Conservation (phyloP, 2,797 vertebrate genomes). For the Notolabrus celidotus region DNA sequence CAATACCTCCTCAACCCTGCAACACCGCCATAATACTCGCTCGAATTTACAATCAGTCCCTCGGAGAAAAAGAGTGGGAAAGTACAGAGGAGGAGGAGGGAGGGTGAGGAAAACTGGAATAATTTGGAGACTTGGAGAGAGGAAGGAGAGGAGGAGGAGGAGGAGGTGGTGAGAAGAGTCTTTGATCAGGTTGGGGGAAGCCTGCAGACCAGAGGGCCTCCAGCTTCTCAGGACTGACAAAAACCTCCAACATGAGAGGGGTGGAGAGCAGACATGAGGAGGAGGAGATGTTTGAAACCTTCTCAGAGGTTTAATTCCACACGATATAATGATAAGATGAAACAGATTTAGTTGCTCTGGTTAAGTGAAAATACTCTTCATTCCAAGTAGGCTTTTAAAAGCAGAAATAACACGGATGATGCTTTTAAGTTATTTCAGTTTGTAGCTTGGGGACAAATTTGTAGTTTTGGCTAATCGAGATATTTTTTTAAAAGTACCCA, state of each 20-base stretch:
- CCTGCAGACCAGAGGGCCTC: constrained; percentile 48
- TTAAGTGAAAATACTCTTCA: too few relatives aligned
- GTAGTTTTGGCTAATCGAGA: too few relatives aligned
- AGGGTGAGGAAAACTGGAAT: neutral
- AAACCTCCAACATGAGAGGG: neutral
- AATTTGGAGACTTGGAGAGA: constrained; percentile 30
- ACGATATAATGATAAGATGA: neutral
- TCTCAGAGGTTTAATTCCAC: neutral
- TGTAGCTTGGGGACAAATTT: too few relatives aligned
- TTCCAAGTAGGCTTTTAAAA: too few relatives aligned
- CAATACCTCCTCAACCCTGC: constrained; percentile 57
- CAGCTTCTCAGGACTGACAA: constrained; percentile 50
- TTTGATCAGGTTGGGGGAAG: constrained; percentile 56
- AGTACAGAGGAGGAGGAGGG: neutral
- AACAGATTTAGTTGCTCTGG: too few relatives aligned
- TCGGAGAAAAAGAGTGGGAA: constrained; percentile 40
- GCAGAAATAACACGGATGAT: too few relatives aligned
- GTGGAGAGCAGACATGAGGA: neutral
- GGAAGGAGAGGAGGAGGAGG: constrained; percentile 24
- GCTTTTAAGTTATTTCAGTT: too few relatives aligned
- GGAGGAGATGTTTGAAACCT: neutral
- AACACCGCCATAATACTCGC: constrained; percentile 31
- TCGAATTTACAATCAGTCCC: constrained; percentile 53
- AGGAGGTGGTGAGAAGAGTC: constrained; percentile 21
- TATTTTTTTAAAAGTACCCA: too few relatives aligned